Conservation (phyloP, 2,888 invertebrate genomes). For the Euzophera pinguis region DNA sequence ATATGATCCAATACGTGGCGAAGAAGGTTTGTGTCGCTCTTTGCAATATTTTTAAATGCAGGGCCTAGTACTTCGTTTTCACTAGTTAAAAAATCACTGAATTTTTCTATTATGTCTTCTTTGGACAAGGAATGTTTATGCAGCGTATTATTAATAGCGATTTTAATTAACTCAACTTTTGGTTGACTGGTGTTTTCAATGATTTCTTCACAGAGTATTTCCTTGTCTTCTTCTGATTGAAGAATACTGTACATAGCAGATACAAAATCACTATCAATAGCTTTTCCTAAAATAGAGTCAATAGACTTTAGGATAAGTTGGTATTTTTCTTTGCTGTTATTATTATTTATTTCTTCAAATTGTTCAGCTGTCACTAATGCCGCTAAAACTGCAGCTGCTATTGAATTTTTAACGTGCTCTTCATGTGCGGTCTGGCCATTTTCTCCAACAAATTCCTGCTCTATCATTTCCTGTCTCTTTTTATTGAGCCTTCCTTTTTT, state of each 20-base stretch:
- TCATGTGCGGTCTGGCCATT: constrained; percentile 60
- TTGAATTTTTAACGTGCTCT: constrained; percentile 75
- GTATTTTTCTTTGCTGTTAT: constrained; percentile 72
- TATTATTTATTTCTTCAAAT: constrained; percentile 71
- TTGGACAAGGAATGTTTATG: constrained; percentile 70
- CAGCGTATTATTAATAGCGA: constrained; percentile 70
- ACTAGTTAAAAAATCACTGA: constrained; percentile 82
- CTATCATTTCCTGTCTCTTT: constrained; percentile 44
- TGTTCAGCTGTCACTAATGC: constrained; percentile 74
- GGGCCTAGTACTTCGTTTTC: constrained; percentile 81
- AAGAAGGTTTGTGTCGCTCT: constrained; percentile 80
- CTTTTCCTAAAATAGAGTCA: constrained; percentile 70
- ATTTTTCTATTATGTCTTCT: constrained; percentile 81
- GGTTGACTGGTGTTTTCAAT: constrained; percentile 74
- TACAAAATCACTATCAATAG: constrained; percentile 69
- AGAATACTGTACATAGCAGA: constrained; percentile 71
- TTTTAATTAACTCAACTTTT: constrained; percentile 82
- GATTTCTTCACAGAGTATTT: constrained; percentile 69
- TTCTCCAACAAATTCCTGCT: constrained; percentile 33
- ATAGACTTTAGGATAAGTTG: constrained; percentile 74
- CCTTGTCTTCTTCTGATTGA: constrained; percentile 73
- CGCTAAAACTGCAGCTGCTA: constrained; percentile 74
- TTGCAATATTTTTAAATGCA: constrained; percentile 83
- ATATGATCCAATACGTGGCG: constrained; percentile 81
- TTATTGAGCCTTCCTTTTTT: constrained; percentile 54